phyloP scores from a whole-genome alignment of 2,797 vertebrate species.

The Orientallactaga sibirica region DNA sequence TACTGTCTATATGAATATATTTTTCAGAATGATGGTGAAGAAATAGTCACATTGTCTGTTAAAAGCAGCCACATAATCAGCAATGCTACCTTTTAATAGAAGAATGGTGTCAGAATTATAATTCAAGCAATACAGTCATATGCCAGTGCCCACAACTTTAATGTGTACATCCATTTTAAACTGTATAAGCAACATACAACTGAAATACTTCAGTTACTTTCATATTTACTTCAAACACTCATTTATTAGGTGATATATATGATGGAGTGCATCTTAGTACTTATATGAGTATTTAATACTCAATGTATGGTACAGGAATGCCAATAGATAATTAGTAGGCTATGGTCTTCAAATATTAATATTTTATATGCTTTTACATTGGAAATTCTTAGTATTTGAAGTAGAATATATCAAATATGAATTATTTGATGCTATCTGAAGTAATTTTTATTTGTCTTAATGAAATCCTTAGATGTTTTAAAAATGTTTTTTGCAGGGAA shows the following conservation, averaged over 20 bases:
- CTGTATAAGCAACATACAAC: slow-evolving; percentile 31
- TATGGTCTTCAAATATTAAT: slow-evolving; percentile 66
- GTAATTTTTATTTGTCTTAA: slow-evolving; percentile 70
- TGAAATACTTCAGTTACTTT: slow-evolving; percentile 65
- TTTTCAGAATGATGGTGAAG: slow-evolving; percentile 79
- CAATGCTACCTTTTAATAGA: slow-evolving; percentile 82
- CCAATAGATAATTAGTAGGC: slow-evolving; percentile 52
- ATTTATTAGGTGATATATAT: slow-evolving; percentile 55
- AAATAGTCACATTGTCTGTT: slow-evolving; percentile 81
- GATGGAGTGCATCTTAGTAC: slow-evolving; percentile 46
- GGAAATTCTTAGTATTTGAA: slow-evolving; percentile 63
- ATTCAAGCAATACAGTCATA: slow-evolving; percentile 82
- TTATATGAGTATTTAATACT: slow-evolving; percentile 54
- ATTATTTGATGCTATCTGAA: slow-evolving; percentile 70
- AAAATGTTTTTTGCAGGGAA: slow-evolving; percentile 75
- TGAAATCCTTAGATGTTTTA: slow-evolving; percentile 76
- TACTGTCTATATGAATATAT: slow-evolving; percentile 74
- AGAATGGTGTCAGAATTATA: slow-evolving; percentile 83
- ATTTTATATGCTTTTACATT: slow-evolving; percentile 70
- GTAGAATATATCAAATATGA: slow-evolving; percentile 65
- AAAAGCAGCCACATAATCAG: slow-evolving; percentile 82
- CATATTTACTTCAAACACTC: slow-evolving; percentile 35
- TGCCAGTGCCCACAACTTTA: slow-evolving; percentile 71
- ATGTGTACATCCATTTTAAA: slow-evolving; percentile 73
- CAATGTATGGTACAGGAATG: slow-evolving; percentile 22